phyloP scores from a whole-genome alignment of 2,113 vertebrate species.

The Elephantulus edwardii region DNA sequence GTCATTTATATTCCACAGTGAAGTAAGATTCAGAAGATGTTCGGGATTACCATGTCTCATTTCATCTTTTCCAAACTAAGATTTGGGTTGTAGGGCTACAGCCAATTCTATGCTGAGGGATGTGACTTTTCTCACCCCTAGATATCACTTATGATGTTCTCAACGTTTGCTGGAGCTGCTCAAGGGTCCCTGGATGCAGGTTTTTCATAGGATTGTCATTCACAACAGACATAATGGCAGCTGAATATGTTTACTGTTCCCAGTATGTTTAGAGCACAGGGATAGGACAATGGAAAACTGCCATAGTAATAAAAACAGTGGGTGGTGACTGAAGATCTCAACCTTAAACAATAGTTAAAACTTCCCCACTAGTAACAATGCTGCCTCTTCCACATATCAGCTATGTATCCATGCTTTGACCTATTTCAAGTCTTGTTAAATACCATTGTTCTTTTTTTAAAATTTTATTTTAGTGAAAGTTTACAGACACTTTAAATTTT shows the following conservation, averaged over 20 bases:
- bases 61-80: conserved; percentile 6
- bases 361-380: too few species aligned
- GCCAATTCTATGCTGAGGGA: background rate
- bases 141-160: background rate
- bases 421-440: too few species aligned
- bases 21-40: background rate
- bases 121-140: background rate
- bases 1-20: background rate
- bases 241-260: conserved; percentile 20
- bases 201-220: background rate
- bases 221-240: conserved; percentile 31
- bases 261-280: conserved; percentile 22
- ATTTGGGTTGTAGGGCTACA: background rate
- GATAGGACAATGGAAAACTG: background rate
- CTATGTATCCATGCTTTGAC: too few species aligned
- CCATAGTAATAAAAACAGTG: background rate
- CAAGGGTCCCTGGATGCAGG: background rate
- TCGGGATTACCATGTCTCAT: background rate
- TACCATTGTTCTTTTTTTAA: too few species aligned
- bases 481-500: too few species aligned
- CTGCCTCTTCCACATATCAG: too few species aligned
- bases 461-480: too few species aligned
- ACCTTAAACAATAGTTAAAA: too few species aligned
- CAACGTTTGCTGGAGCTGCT: background rate
- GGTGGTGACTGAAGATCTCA: too few species aligned